phyloP scores from a whole-genome alignment of 2,113 vertebrate genomes.

The Carassius carassius region DNA sequence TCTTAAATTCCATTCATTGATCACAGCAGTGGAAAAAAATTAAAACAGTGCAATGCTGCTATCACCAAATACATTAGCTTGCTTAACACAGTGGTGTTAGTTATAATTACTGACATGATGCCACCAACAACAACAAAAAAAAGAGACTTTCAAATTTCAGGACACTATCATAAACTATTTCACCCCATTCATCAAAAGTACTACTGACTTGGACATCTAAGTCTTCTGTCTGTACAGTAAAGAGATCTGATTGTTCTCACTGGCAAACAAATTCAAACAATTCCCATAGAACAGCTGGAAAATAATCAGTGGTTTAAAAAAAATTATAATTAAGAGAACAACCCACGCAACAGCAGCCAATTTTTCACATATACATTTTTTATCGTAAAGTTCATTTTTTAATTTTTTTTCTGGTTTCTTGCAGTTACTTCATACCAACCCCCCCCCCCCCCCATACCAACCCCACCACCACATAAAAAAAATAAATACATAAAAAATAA shows the following conservation, averaged over 20 bases:
- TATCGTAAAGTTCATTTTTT: slow-evolving; percentile 56
- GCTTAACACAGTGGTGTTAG: background rate
- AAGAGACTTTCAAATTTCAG: background rate
- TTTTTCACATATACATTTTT: background rate
- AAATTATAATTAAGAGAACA: too few species aligned
- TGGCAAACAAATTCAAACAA: slow-evolving; percentile 17
- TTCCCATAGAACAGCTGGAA: slow-evolving; percentile 1
- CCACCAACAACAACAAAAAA: background rate
- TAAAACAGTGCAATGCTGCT: background rate
- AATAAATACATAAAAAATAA: too few species aligned
- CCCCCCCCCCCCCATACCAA: background rate
- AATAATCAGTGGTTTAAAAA: slow-evolving; percentile 1
- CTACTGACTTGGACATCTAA: background rate
- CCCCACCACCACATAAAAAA: too few species aligned
- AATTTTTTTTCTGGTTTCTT: background rate
- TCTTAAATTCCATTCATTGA: background rate
- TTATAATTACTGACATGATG: background rate
- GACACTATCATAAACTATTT: background rate
- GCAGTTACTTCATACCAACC: too few species aligned
- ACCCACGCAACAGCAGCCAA: background rate
- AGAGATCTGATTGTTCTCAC: background rate
- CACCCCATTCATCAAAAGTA: background rate
- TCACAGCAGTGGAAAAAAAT: background rate
- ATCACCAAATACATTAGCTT: background rate
- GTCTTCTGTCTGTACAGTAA: background rate